phyloP scores from a whole-genome alignment of 1,140 invertebrate species.

The Drosophila eugracilis region DNA sequence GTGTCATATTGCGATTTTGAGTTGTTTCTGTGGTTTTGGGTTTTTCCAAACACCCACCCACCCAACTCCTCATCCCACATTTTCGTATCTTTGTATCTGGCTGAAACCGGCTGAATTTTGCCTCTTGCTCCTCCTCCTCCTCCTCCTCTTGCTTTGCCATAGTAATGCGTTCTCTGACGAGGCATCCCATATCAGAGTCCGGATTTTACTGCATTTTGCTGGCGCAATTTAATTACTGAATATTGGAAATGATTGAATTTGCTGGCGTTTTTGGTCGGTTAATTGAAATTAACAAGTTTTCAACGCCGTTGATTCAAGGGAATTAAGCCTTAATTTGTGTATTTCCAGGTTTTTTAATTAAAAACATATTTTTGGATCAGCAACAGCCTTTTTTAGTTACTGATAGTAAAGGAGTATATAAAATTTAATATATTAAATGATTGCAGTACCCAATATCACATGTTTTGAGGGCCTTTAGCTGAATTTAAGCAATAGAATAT shows the following conservation, averaged over 20 bases:
- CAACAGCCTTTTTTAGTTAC: too few relatives aligned
- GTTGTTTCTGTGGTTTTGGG: slow-evolving; percentile 73
- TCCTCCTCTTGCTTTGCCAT: neutral
- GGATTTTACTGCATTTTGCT: neutral
- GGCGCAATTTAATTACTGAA: slow-evolving; percentile 45
- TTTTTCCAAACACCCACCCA: slow-evolving; percentile 29
- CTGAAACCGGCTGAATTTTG: neutral
- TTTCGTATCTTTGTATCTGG: slow-evolving; percentile 11
- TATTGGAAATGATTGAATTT: slow-evolving; percentile 50
- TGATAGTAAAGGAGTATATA: too few relatives aligned
- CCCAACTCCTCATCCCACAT: too few relatives aligned
- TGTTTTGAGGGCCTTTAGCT: too few relatives aligned
- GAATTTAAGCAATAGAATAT: too few relatives aligned
- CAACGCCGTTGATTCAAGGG: slow-evolving; percentile 15
- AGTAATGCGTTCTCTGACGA: slow-evolving; percentile 51
- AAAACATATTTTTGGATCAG: neutral
- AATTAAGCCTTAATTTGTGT: neutral
- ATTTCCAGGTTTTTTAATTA: neutral
- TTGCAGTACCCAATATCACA: too few relatives aligned
- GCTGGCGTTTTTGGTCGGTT: slow-evolving; percentile 25
- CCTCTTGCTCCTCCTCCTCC: neutral
- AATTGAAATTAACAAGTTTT: slow-evolving; percentile 41
- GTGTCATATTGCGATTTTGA: slow-evolving; percentile 80
- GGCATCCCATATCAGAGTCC: slow-evolving; percentile 9
- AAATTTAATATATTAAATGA: too few relatives aligned